phyloP scores from a whole-genome alignment of 2,113 vertebrate genomes.

The Sinocyclocheilus rhinocerous region DNA sequence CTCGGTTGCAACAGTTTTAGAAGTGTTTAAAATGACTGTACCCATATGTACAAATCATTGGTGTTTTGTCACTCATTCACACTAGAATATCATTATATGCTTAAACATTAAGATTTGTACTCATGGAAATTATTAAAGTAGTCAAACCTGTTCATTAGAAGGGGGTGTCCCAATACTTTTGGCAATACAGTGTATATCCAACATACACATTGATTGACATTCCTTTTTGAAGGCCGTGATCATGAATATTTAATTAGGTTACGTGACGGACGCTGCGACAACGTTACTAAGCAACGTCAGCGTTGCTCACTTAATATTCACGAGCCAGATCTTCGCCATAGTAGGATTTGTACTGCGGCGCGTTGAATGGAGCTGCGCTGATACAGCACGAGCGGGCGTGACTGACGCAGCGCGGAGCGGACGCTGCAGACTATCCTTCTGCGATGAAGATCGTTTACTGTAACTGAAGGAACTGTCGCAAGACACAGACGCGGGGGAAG shows the following conservation, averaged over 20 bases:
- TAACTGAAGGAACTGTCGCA: not conserved
- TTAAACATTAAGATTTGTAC: too few species aligned
- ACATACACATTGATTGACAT: not conserved
- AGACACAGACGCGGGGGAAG: not conserved
- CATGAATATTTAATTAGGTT: not conserved
- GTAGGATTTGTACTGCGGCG: conserved; percentile 22
- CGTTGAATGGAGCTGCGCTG: conserved; percentile 13
- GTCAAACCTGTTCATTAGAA: too few species aligned
- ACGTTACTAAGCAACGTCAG: not conserved
- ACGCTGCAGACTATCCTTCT: conserved; percentile 28
- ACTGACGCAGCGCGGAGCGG: conserved; percentile 26
- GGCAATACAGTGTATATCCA: not conserved
- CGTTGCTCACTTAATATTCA: not conserved
- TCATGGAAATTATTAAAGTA: too few species aligned
- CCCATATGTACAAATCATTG: too few species aligned
- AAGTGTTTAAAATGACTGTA: too few species aligned
- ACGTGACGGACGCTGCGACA: not conserved
- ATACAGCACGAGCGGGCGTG: conserved; percentile 29
- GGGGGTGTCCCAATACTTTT: too few species aligned
- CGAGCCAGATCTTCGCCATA: not conserved
- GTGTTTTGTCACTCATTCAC: too few species aligned
- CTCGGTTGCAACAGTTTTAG: too few species aligned
- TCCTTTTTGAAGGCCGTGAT: not conserved
- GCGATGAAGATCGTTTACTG: conserved; percentile 41
- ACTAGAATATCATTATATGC: too few species aligned